Evolutionary conservation across 2,888 invertebrate species (phyloP).

Genomic region (Seladonia tumulorum): DNA sequence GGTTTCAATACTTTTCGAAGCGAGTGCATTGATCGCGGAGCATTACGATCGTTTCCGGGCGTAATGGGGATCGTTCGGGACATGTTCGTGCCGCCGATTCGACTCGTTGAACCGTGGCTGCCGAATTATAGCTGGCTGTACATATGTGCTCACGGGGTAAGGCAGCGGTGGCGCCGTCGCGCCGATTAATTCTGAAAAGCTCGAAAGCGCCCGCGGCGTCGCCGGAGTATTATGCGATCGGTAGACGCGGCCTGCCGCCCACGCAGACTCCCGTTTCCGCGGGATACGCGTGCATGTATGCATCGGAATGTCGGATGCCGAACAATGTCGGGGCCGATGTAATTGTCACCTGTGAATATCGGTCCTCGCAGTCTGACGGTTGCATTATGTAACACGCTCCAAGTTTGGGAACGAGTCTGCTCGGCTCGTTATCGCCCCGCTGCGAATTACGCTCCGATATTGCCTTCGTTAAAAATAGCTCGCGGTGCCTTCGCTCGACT

Average conservation of each 20-base stretch:
- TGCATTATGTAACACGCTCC: conserved; percentile 46
- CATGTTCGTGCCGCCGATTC: conserved; percentile 41
- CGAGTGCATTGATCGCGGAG: neutral
- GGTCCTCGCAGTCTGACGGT: conserved; percentile 53
- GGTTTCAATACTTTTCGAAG: neutral
- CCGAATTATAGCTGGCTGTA: conserved; percentile 25
- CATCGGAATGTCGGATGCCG: conserved; percentile 50
- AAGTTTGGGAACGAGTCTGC: conserved; percentile 45
- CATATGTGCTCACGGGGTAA: conserved; percentile 26
- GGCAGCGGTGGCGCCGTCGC: conserved; percentile 30
- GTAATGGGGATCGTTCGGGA: conserved; percentile 18
- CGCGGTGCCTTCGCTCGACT: neutral
- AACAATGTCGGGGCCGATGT: conserved; percentile 59
- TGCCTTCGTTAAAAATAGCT: conserved; percentile 43
- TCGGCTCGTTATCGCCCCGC: conserved; percentile 44
- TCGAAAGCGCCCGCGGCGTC: conserved; percentile 53
- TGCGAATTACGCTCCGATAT: conserved; percentile 15
- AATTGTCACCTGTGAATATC: conserved; percentile 62
- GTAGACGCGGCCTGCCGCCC: conserved; percentile 30
- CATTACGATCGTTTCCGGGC: conserved; percentile 44
- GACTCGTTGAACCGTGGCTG: conserved; percentile 45
- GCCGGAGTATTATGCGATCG: conserved; percentile 50
- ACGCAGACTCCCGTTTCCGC: conserved; percentile 43
- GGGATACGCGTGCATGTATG: conserved; percentile 12
- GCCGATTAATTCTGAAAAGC: conserved; percentile 62